Evolutionary conservation across 2,797 vertebrate genomes (phyloP).

Genomic region (Crenichthys baileyi): DNA sequence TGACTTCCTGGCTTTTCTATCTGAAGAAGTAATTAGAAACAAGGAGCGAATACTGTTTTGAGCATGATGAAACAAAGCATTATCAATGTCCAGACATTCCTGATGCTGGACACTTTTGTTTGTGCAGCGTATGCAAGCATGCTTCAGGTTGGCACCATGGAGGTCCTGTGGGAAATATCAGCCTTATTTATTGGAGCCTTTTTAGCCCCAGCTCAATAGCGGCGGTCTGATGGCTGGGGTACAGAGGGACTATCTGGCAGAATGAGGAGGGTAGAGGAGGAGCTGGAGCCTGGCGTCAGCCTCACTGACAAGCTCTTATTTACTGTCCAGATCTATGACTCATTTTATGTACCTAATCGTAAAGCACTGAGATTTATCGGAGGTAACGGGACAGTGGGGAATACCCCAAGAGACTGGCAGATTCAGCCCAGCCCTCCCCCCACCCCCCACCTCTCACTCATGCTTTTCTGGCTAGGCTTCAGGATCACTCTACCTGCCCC

Average conservation of each 20-base stretch:
- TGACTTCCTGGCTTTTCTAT: slow-evolving; percentile 71
- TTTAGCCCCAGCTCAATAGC: slow-evolving; percentile 78
- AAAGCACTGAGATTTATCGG: slow-evolving; percentile 86
- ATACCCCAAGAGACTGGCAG: slow-evolving; percentile 79
- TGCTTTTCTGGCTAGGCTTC: slow-evolving; percentile 29
- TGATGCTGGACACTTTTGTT: slow-evolving; percentile 55
- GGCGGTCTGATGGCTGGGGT: slow-evolving; percentile 71
- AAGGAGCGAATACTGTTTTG: slow-evolving; percentile 34
- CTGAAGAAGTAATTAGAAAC: slow-evolving; percentile 65
- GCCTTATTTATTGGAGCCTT: slow-evolving; percentile 78
- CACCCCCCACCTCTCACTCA: slow-evolving; percentile 1
- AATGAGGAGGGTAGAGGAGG: slow-evolving; percentile 62
- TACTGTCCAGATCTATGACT: slow-evolving; percentile 85
- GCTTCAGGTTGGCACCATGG: slow-evolving; percentile 67
- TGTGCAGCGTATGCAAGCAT: slow-evolving; percentile 56
- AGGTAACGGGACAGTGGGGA: slow-evolving; percentile 79
- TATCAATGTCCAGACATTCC: slow-evolving; percentile 30
- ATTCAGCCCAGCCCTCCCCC: slow-evolving; percentile 31
- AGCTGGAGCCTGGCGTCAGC: slow-evolving; percentile 75
- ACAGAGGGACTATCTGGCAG: slow-evolving; percentile 69
- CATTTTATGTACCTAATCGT: slow-evolving; percentile 87
- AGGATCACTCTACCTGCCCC: slow-evolving; percentile 60
- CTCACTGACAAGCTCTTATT: slow-evolving; percentile 84
- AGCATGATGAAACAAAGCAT: slow-evolving; percentile 41
- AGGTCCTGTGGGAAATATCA: slow-evolving; percentile 75